Evolutionary conservation across 2,797 vertebrate species (phyloP).

Genomic region (Phataginus tetradactyla): DNA sequence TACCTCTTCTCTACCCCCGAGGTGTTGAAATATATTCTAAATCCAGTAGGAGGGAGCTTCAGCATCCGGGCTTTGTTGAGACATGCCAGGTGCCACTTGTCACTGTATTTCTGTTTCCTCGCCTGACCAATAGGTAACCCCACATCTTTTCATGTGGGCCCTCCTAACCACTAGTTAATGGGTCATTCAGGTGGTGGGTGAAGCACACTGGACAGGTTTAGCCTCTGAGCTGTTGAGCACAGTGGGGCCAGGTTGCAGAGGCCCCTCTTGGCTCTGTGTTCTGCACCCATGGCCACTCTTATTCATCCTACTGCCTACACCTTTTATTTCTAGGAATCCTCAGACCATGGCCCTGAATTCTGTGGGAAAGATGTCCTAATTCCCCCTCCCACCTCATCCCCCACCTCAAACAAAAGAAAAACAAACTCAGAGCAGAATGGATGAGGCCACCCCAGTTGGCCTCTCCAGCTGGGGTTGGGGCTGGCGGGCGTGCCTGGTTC

Average conservation of each 20-base stretch:
- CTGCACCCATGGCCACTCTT: accelerated
- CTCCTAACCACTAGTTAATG: neutral
- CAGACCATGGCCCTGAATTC: neutral
- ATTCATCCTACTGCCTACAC: neutral
- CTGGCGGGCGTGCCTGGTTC: neutral
- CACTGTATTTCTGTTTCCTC: neutral
- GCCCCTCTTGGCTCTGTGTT: neutral
- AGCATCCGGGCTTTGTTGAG: neutral
- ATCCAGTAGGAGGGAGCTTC: neutral
- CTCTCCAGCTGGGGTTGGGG: neutral
- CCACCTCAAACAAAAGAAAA: neutral
- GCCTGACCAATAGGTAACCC: accelerated
- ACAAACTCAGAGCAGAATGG: neutral
- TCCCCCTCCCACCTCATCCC: neutral
- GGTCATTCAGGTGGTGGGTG: neutral
- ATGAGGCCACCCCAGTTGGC: accelerated
- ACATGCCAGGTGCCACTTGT: neutral
- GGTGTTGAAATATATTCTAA: neutral
- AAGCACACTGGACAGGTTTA: neutral
- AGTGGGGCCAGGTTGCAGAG: accelerated
- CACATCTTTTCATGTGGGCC: neutral
- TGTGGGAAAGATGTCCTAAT: neutral
- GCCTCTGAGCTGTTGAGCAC: too few relatives aligned
- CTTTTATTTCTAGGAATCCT: neutral
- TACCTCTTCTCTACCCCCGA: neutral